Percentiles rank a stretch among this genome's conserved stretches.
phyloP scores from a whole-genome alignment of 1,140 invertebrate genomes.

The Lerema accius region DNA sequence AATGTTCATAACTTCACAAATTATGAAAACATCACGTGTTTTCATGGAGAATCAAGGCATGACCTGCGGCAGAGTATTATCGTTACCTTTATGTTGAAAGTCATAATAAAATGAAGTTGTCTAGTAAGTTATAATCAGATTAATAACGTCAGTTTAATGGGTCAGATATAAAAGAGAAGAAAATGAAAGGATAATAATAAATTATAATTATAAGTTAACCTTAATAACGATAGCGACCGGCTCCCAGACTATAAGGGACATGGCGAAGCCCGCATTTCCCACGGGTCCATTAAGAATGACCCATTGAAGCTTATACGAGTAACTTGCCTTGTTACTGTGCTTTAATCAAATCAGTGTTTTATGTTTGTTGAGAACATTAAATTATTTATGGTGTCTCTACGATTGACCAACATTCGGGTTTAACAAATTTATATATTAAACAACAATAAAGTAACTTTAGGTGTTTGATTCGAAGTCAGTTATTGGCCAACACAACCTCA shows the following conservation, averaged over 20 bases:
- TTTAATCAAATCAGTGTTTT: neutral
- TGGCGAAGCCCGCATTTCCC: conserved; percentile 18
- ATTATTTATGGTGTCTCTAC: neutral
- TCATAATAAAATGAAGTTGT: no score
- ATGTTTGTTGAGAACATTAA: neutral
- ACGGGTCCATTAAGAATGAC: conserved; percentile 24
- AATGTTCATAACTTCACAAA: no score
- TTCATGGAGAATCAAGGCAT: no score
- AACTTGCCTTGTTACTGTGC: conserved; percentile 9
- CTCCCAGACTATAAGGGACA: neutral
- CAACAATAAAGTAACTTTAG: no score
- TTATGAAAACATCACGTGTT: no score
- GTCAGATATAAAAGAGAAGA: neutral
- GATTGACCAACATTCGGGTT: neutral
- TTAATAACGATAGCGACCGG: neutral
- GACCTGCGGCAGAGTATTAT: no score
- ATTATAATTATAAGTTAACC: neutral
- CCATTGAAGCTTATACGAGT: conserved; percentile 12
- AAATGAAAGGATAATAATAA: neutral
- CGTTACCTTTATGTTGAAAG: no score
- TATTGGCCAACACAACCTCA: no score
- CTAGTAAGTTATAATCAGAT: no score
- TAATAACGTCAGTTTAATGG: no score
- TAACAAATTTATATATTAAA: no score
- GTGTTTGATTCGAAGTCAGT: no score